A percentile compares a stretch with the other conserved stretches of the same genome.
These are phyloP conservation scores for Ailurus styani DNA, from an alignment of 2,113 vertebrate species.

Conservation along the genomic window DNA sequence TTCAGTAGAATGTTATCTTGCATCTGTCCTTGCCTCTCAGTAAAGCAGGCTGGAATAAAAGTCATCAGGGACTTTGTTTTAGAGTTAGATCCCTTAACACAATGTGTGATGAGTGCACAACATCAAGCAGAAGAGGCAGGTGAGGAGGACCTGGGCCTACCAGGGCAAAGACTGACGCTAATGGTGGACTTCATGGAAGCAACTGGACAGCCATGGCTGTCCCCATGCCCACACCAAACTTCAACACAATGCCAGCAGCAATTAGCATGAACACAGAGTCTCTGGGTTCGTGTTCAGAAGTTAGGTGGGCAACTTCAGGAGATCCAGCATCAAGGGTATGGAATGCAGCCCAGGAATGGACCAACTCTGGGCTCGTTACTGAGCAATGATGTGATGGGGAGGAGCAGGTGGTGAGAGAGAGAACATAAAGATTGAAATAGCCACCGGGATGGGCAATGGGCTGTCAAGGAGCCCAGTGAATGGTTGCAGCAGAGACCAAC, in stretches of 20 bases:
- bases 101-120: neutral
- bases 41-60: neutral
- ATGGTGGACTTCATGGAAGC: neutral
- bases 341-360: fast-evolving
- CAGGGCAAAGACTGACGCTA: neutral
- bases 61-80: neutral
- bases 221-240: neutral
- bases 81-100: neutral
- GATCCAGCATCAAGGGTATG: no score
- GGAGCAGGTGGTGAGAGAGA: neutral
- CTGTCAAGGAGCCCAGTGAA: no score
- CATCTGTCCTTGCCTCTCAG: neutral
- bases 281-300: neutral
- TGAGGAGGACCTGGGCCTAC: no score
- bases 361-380: neutral
- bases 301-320: neutral
- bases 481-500: no score
- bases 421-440: neutral
- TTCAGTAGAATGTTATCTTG: neutral
- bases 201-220: neutral
- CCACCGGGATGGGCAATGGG: neutral
- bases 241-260: neutral
- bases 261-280: neutral
- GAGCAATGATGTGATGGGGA: neutral
- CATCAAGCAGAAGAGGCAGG: neutral